Percentiles rank a stretch among this genome's conserved stretches.
These are phyloP conservation scores for Aphelinus atriplicis DNA, from an alignment of 1,140 invertebrate species.

Conservation along the genomic window DNA sequence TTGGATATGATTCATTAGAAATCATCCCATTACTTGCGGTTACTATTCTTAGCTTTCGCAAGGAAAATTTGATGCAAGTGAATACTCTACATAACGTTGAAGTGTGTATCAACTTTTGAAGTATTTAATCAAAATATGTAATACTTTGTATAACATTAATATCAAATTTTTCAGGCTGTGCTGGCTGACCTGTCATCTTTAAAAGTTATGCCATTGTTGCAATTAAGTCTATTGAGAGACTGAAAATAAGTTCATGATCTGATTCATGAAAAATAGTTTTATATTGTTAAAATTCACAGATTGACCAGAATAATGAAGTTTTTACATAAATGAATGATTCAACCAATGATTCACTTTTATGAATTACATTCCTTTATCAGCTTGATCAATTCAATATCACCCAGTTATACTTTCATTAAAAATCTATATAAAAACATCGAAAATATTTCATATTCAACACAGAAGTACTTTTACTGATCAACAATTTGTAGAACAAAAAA, in stretches of 20 bases:
- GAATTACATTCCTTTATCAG: no score
- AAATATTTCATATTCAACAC: no score
- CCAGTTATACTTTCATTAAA: no score
- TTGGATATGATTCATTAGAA: conserved; percentile 92
- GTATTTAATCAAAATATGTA: neutral
- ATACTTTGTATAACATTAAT: neutral
- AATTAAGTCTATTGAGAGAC: conserved; percentile 73
- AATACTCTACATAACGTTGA: conserved; percentile 85
- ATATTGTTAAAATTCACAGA: no score
- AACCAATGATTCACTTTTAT: no score
- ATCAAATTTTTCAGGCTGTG: conserved; percentile 73
- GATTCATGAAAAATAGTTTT: no score
- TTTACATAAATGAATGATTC: no score
- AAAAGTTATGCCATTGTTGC: conserved; percentile 85
- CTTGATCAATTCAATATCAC: no score
- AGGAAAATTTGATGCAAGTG: conserved; percentile 92
- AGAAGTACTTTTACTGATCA: no score
- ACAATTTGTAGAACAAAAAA: no score
- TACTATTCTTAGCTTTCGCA: conserved; percentile 90
- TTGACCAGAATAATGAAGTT: no score
- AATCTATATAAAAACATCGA: no score
- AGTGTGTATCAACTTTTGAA: conserved; percentile 57
- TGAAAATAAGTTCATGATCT: conserved; percentile 37
- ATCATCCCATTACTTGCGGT: conserved; percentile 87
- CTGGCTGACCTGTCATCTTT: conserved; percentile 91